Base-by-base conservation (phyloP, 2,113 vertebrate genomes). In the Dryoscopus gambensis region DNA sequence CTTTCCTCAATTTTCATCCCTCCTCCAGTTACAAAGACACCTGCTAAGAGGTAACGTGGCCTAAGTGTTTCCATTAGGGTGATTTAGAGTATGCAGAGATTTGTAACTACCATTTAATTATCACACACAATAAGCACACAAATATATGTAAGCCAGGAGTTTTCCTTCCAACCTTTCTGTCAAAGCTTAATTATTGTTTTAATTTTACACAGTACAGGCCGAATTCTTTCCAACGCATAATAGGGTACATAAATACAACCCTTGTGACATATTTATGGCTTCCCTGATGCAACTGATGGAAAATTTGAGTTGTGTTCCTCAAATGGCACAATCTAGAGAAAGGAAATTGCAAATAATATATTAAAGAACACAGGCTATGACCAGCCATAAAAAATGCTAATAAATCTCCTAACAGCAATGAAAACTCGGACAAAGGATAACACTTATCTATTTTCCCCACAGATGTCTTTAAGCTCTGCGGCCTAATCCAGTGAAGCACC, bases 271-370 rank as follows among this genome's bases (percentile, higher is more conserved):
- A 94, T 94, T 97, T 90, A 96, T 80, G n/a, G 78, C 71, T 95
- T 93, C 82, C 76, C 79, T 84, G 59, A 94, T 90, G 75, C 71
- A 90, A 92, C 55, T 95, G 91, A 94, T 80, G 95, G 90, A 96
- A 95, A 95, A 96, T 67, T 39, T 93, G 82, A 94, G 87, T 85
- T 40, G 31, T 64, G 88, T 40, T 95, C 75, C 79, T 88, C 81
- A 89, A 96, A 87, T 23, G 40, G 92, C 87, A 95, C 71, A 83
- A 90, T 71, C 92, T 44, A 80, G 52, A 49, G 75, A 90, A 90
- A 94, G 95, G 95, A 96, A 97, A 97, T 96, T 95, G 92, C 79
- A 92, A 95, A 96, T 91, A 96, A 94, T 95, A 91, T 70, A 90
- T 95, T 95, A 92, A 89, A 93, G 95, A 94, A 94, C 85, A 83